A percentile compares a stretch with the other conserved stretches of the same genome.
These are phyloP conservation scores for Atrichornis clamosus DNA, from an alignment of 2,113 vertebrate genomes.

Conservation along the genomic window DNA sequence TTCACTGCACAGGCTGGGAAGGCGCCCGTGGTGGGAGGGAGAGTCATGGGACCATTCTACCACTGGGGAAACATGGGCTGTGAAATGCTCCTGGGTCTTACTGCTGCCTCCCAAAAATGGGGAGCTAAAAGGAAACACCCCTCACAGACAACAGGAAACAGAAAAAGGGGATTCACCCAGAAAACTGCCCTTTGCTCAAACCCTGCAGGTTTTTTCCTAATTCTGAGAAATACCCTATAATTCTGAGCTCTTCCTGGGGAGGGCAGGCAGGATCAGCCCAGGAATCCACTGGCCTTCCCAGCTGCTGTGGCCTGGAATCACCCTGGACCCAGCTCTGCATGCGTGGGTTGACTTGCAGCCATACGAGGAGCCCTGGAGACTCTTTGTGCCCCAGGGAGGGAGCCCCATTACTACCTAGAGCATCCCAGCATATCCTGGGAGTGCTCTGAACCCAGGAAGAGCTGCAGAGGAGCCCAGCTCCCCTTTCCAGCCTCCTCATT, in stretches of 20 bases:
- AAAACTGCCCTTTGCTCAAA: background rate
- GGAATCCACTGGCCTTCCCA: background rate
- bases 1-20: background rate
- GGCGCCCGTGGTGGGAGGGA: rapidly evolving
- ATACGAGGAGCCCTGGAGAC: rapidly evolving
- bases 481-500: background rate
- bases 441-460: background rate
- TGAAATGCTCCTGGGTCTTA: background rate
- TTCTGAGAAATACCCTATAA: background rate
- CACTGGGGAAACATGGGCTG: rapidly evolving
- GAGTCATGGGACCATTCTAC: background rate
- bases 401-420: no score
- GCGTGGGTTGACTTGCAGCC: rapidly evolving
- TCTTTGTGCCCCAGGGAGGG: background rate
- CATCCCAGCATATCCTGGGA: background rate
- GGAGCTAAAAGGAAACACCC: background rate
- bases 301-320: background rate
- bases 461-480: background rate
- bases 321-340: rapidly evolving
- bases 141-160: no score
- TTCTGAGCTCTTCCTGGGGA: background rate
- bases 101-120: background rate
- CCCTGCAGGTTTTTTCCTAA: background rate
- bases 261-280: background rate
- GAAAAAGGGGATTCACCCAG: background rate